Conservation (phyloP, 2,113 vertebrate genomes). For the Prinia subflava region DNA sequence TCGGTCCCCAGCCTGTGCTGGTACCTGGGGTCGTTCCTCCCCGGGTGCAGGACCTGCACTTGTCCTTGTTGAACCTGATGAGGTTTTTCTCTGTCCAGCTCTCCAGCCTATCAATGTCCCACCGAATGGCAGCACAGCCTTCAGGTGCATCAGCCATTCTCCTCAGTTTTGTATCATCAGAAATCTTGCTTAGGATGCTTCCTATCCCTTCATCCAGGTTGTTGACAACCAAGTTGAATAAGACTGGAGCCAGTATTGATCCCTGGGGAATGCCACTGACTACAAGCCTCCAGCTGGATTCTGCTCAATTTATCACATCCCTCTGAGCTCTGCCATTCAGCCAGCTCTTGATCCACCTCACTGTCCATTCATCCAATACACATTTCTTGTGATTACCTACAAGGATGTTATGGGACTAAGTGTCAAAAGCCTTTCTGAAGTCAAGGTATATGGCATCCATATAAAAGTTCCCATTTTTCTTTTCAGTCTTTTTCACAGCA, state of each 20-base stretch:
- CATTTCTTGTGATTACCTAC: background rate
- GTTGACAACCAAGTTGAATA: background rate
- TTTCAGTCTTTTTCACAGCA: background rate
- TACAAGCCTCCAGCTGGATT: background rate
- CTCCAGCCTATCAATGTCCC: background rate
- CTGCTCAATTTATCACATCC: background rate
- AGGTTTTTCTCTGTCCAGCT: background rate
- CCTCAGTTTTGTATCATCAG: background rate
- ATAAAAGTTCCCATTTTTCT: background rate
- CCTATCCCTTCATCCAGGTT: background rate
- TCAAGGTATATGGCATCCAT: background rate
- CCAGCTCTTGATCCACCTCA: background rate
- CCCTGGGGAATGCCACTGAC: background rate
- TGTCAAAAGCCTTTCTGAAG: background rate
- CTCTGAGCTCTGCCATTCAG: background rate
- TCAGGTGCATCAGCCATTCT: background rate
- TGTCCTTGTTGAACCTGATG: background rate
- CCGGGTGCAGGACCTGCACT: background rate
- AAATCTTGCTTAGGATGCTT: background rate
- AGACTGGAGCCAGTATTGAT: background rate
- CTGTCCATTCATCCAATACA: background rate
- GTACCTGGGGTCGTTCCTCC: background rate
- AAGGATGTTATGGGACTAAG: background rate
- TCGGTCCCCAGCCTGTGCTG: background rate
- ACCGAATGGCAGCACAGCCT: background rate